Percentiles rank a stretch among this genome's conserved stretches.
These are phyloP conservation scores for Platalea minor DNA, from an alignment of 2,797 vertebrate genomes.

Conservation along the genomic window DNA sequence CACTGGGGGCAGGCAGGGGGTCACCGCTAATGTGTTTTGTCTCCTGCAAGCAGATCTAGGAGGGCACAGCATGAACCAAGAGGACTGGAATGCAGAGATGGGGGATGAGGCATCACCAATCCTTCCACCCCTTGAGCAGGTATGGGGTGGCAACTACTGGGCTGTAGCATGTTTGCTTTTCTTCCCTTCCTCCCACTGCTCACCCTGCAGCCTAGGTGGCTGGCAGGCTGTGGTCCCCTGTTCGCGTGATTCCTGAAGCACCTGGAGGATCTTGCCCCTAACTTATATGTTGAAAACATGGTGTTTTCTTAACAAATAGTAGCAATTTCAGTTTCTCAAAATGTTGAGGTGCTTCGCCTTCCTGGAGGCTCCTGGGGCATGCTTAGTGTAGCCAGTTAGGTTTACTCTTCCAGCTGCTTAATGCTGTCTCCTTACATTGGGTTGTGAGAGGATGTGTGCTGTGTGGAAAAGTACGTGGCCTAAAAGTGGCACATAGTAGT, in stretches of 20 bases:
- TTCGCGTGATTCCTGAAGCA: accelerated
- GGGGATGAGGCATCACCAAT: background rate
- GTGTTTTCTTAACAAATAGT: background rate
- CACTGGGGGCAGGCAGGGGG: accelerated
- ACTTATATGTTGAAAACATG: accelerated
- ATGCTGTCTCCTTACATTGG: background rate
- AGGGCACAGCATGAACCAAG: background rate
- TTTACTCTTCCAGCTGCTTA: accelerated
- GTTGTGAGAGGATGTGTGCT: background rate
- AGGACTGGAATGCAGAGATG: slow-evolving; percentile 67
- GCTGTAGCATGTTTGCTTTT: accelerated
- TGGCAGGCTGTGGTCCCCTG: too few relatives aligned
- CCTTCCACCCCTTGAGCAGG: slow-evolving; percentile 12
- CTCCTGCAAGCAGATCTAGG: background rate
- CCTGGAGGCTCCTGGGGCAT: background rate
- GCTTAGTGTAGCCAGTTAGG: background rate
- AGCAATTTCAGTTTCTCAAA: background rate
- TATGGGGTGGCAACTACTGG: accelerated
- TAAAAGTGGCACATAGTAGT: too few relatives aligned
- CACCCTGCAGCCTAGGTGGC: accelerated
- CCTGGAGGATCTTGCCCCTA: background rate
- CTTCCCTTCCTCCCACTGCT: accelerated
- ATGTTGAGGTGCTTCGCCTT: background rate
- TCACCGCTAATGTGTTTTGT: accelerated
- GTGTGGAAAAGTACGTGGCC: too few relatives aligned